Evolutionary conservation across 2,797 vertebrate species (phyloP), one percentile per base, ranked within the genome.

Genomic region (Poecilia wingei): DNA sequence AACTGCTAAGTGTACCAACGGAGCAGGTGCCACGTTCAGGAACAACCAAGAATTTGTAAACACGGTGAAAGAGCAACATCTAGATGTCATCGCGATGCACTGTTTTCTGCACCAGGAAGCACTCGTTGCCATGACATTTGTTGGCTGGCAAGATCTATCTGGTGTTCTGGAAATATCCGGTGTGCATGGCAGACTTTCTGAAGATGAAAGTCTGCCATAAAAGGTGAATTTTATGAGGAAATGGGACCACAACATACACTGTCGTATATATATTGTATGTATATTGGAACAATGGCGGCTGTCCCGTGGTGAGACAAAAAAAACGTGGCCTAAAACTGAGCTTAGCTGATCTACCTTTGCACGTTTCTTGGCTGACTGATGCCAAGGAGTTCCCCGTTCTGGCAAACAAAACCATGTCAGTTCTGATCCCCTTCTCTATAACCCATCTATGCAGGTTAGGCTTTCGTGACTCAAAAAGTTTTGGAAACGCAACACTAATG

Each of bases 91-190:
- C 45, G 14, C 3, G 8, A 45, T 14, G 3, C 61, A 66, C n/a
- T 55, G 51, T 36, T 74, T 74, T 14, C 6, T 55, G 0, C 0
- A 39, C 25, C 33, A 20, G 5, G 14, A 2, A 18, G 47, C 0
- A 9, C 72, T 57, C 36, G 1, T 55, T 16, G 14, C n/a, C 53
- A 75, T 53, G 41, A 33, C 33, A 25, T 53, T 41, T 51, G 49
- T 6, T 51, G 8, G 22, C 22, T 51, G 8, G 22, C 51, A 55
- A 31, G 22, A 43, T 14, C 55, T 75, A 46, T 64, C 25, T 16
- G 9, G 33, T 77, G n/a, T 43, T 25, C 16, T 88, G 84, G 78
- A 57, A 78, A 64, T 47, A 78, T 82, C 80, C 69, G 39, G 69
- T 59, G 74, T 31, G 10, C 69, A 75, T 71, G 28, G 4, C 75